Percentiles rank a stretch among this genome's conserved stretches.
phyloP scores from a whole-genome alignment of 2,888 invertebrate species.

The Thymelicus lineola region DNA sequence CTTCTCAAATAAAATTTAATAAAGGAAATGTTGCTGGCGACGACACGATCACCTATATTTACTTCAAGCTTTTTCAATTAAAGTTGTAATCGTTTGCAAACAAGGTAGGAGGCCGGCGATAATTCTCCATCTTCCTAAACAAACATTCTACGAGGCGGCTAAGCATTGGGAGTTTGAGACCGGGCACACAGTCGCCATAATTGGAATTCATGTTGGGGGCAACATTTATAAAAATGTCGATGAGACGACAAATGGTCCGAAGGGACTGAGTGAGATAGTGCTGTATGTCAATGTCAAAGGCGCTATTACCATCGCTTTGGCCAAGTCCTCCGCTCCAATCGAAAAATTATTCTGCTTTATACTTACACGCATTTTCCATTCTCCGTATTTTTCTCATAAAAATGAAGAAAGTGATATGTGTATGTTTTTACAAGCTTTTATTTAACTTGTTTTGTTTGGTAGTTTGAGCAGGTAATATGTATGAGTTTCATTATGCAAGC shows the following conservation, averaged over 20 bases:
- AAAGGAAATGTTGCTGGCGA: neutral
- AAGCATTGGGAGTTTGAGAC: neutral
- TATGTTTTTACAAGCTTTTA: no score
- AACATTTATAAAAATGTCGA: neutral
- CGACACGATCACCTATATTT: neutral
- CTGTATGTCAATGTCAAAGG: neutral
- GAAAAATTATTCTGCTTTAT: no score
- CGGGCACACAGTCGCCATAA: conserved; percentile 1
- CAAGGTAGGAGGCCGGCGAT: conserved; percentile 34
- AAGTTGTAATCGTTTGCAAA: neutral
- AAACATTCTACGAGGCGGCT: conserved; percentile 12
- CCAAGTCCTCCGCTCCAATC: neutral
- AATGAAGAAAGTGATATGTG: no score
- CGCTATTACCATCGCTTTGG: neutral
- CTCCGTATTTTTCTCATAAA: no score
- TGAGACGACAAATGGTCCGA: neutral
- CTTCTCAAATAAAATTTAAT: neutral
- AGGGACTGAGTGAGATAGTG: neutral
- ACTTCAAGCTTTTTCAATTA: conserved; percentile 7
- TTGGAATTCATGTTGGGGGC: neutral
- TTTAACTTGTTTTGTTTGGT: no score
- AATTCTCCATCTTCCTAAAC: conserved; percentile 42
- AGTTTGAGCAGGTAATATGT: no score
- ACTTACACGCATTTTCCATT: no score
- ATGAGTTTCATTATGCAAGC: no score